Base-by-base conservation (phyloP, 2,888 invertebrate species). In the Drosophila peninsularis region DNA sequence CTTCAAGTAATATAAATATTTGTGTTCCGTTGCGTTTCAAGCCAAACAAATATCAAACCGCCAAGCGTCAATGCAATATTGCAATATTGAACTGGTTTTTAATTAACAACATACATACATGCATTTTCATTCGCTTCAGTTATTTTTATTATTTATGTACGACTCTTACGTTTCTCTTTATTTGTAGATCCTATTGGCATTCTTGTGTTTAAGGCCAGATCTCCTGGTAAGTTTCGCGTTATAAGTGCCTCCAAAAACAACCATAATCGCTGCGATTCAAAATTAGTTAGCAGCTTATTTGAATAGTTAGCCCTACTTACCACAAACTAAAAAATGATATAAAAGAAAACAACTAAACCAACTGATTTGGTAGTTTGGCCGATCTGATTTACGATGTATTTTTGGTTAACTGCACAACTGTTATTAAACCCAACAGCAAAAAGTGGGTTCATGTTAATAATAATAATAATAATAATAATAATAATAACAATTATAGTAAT, bases 151-250 rank as follows among this genome's bases (percentile, higher is more conserved):
- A 87, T 91, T 90, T 88, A 88, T 78, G 85, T 87, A 92, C 92
- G 93, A 91, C 92, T 92, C 93, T 93, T 92, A 92, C 91, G 92
- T 92, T 93, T 92, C 93, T 93, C 92, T 94, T 94, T 91, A 80
- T 94, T 94, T 95, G 93, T 95, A 95, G 95, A 94, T 95, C 93
- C 94, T 95, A 94, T 94, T 95, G 94, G 95, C 95, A 94, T 95
- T 94, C 94, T 94, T 95, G 94, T 95, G 94, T 94, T 94, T 95
- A 94, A 94, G 95, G 95, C 95, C 95, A 94, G 95, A 95, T 94
- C 94, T 95, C 93, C 94, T 95, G 95, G 95, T 95, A 95, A 95
- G 95, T 95, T 84, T 90, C 90, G 92, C 91, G 92, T 88, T 88
- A 83, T 82, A 89, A 90, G 84, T 89, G 88, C 90, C 85, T 79